Base-by-base conservation (phyloP, 2,888 invertebrate species). In the Ditula angustiorana region DNA sequence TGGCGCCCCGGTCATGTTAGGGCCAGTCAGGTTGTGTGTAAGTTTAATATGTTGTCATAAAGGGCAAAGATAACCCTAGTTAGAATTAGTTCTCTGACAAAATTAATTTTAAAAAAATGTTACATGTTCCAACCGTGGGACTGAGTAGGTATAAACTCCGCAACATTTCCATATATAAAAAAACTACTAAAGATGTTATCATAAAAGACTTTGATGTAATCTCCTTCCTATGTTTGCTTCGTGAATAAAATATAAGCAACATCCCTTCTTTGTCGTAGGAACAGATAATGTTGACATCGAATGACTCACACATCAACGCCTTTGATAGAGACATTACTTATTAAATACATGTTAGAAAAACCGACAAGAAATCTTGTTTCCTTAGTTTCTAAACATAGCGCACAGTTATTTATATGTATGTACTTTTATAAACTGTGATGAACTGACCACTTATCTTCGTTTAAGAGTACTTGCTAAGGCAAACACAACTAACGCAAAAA, bases 161-260 rank as follows among this genome's bases (percentile, higher is more conserved):
- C 41, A 10, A 44, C 21, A 46, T 46, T 4, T 23, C 19, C 23
- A 44, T 46, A 8, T 46, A 46, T 46, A 21, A 46, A 11, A 46
- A 46, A 23, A 46, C 11, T 24, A 26, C 16, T 55, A 21, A 16
- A 50, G 50, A 50, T 30, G n/a, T 19, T 49, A 23, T 50, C 63
- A 26, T 33, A 33, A 57, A 63, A 63, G 63, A 50, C 57, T 44
- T 19, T 44, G 26, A 24, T 50, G 26, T 47, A 28, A 61, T 50
- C 16, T n/a, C 10, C 26, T 62, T 50, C 56, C 61, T 55, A 61
- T 49, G 37, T 41, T 19, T 28, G 30, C 47, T 21, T 46, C 37
- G 37, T 57, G 44, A 57, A 63, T 63, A 63, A 63, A 52, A 63
- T 35, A 63, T 63, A 50, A 61, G 28, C 24, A 0, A 16, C 21